Percentiles rank a stretch among this genome's conserved stretches.
These are phyloP conservation scores for Nannobrachium achirus DNA, from an alignment of 2,113 vertebrate genomes.

Conservation along the genomic window DNA sequence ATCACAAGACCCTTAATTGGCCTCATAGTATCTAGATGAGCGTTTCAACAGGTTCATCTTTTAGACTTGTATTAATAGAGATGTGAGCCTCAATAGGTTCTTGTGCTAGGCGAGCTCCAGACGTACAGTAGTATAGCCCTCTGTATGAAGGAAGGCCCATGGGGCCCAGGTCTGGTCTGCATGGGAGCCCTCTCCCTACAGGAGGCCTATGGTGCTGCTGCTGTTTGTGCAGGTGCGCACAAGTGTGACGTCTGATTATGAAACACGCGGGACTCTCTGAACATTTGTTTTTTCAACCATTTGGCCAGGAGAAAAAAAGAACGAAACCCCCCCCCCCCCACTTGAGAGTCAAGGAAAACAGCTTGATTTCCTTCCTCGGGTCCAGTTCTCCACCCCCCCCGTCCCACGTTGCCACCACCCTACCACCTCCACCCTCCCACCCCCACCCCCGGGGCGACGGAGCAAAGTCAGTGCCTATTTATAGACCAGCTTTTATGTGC, in stretches of 20 bases:
- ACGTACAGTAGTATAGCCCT: background rate
- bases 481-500: conserved; percentile 55
- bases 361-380: conserved; percentile 62
- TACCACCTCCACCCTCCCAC: background rate
- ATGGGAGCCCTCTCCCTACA: conserved; percentile 44
- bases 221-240: conserved; percentile 80
- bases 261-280: conserved; percentile 70
- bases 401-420: conserved; percentile 5
- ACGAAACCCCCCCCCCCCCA: conserved; percentile 31
- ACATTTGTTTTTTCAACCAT: conserved; percentile 72
- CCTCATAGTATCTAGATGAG: too few species aligned
- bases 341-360: conserved; percentile 73
- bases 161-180: conserved; percentile 19
- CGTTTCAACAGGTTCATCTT: too few species aligned
- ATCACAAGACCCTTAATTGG: too few species aligned
- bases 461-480: conserved; percentile 62
- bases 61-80: too few species aligned
- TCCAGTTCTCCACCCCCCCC: background rate
- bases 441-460: conserved; percentile 15
- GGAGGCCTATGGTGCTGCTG: conserved; percentile 57
- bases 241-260: conserved; percentile 71
- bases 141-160: conserved; percentile 10
- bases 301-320: conserved; percentile 42
- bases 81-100: conserved; percentile 14
- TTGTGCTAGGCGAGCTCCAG: conserved; percentile 29